Base-by-base conservation (phyloP, 1,140 invertebrate genomes). In the Drosophila pandora region DNA sequence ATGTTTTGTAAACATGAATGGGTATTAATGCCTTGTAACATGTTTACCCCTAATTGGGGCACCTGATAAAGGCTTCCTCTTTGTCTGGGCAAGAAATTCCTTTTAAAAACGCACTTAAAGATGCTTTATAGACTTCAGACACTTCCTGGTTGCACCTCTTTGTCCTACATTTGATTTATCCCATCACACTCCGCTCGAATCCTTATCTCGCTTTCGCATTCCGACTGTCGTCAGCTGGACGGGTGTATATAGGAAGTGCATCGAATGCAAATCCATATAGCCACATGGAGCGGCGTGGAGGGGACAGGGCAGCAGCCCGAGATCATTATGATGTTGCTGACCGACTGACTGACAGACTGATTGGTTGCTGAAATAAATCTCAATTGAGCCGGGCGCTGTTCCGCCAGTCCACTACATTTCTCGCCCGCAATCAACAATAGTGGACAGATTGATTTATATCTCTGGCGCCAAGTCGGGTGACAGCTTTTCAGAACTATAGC, bases 311-410 rank as follows among this genome's bases (percentile, higher is more conserved):
- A 28, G 5, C 41, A 34, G 62, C 17, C 34, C 17, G 28, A 39
- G 41, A 55, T 75, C 39, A 75, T 74, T 39, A 58, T 47, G 68
- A 48, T 82, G 69, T 59, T 71, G 60, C 56, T 67, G 57, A 64
- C 70, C 64, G 58, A 84, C 69, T 55, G 58, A 77, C 70, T 67
- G 71, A 63, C 54, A 59, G 71, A 70, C 45, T 23, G 12, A 65
- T 62, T 74, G 54, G 67, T 73, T 84, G 72, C 55, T 80, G 55
- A 75, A 87, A 85, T 85, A 82, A 85, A 85, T 85, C 83, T 87
- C 61, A 87, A 87, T 84, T 77, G 69, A 21, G 73, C 37, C n/a
- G 23, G 61, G 17, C 17, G 17, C 17, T 17, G 17, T 17, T 17
- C 17, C 17, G 17, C 17, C 17, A 37, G 34, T 28, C 10, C 10